phyloP scores from a whole-genome alignment of 2,797 vertebrate genomes.

The Oryzias sinensis region DNA sequence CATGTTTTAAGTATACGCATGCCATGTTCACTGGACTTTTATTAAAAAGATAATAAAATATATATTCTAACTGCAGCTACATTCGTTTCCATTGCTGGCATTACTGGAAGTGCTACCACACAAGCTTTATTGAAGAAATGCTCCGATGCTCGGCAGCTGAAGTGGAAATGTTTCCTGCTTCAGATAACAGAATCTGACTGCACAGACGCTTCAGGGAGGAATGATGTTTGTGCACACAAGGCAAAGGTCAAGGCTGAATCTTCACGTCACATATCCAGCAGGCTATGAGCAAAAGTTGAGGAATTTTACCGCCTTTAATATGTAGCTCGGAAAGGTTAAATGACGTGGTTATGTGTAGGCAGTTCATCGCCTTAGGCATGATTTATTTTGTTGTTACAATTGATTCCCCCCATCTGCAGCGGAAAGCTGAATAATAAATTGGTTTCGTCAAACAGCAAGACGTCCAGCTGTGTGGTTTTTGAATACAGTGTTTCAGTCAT shows the following conservation, averaged over 20 bases:
- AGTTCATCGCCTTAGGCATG: conserved; percentile 18
- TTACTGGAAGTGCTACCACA: too few relatives aligned
- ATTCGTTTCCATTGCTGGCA: too few relatives aligned
- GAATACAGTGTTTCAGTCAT: conserved; percentile 5
- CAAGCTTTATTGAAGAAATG: too few relatives aligned
- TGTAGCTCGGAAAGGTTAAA: conserved; percentile 13
- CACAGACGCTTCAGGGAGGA: conserved; percentile 2
- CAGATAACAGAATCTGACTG: not conserved
- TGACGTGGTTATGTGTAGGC: conserved; percentile 18
- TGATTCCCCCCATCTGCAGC: too few relatives aligned
- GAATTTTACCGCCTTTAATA: conserved; percentile 3
- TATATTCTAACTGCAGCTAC: too few relatives aligned
- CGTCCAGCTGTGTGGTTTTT: not conserved
- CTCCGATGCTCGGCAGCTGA: not conserved
- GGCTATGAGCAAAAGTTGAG: conserved; percentile 10
- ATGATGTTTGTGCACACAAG: conserved; percentile 23
- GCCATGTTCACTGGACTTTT: too few relatives aligned
- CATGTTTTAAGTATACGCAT: too few relatives aligned
- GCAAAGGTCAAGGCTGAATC: conserved; percentile 8
- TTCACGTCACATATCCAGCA: conserved; percentile 21
- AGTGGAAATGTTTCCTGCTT: not conserved
- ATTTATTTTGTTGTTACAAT: not conserved
- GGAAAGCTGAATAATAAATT: too few relatives aligned
- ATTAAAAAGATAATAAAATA: too few relatives aligned
- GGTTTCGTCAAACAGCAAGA: too few relatives aligned